Conservation (phyloP, 2,113 vertebrate genomes). For the Cyphomyrus plagiostoma region DNA sequence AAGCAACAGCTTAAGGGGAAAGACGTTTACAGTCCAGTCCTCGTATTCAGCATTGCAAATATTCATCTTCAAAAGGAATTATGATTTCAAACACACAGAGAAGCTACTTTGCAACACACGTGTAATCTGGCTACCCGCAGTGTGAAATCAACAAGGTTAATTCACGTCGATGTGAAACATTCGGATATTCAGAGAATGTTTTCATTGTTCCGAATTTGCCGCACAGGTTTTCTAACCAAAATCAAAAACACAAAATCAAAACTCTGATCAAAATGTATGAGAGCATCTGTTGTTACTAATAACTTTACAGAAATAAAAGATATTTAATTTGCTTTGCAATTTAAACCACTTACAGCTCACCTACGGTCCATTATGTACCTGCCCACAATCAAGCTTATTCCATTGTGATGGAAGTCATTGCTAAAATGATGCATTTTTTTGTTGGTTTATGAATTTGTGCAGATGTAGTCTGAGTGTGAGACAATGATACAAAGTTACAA, state of each 20-base stretch:
- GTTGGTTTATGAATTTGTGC: background rate
- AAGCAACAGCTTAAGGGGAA: background rate
- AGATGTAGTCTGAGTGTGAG: background rate
- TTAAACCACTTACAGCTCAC: background rate
- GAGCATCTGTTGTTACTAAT: background rate
- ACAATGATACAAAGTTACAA: background rate
- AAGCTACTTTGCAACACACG: background rate
- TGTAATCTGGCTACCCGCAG: background rate
- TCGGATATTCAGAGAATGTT: background rate
- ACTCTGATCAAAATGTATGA: background rate
- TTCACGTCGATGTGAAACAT: background rate
- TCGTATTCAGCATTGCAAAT: background rate
- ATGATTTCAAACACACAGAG: background rate
- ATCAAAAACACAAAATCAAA: background rate
- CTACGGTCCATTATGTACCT: background rate
- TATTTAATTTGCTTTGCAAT: background rate
- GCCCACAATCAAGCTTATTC: background rate
- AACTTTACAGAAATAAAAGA: background rate
- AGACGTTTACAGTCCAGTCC: background rate
- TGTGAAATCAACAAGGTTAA: background rate
- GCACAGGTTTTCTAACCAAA: background rate
- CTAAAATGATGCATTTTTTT: background rate
- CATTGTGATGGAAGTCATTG: background rate
- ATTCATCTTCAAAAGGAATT: background rate
- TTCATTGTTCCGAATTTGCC: background rate